These are phyloP conservation scores for Molossus alvarezi DNA, from an alignment of 2,797 vertebrate genomes.

Conservation along the genomic window DNA sequence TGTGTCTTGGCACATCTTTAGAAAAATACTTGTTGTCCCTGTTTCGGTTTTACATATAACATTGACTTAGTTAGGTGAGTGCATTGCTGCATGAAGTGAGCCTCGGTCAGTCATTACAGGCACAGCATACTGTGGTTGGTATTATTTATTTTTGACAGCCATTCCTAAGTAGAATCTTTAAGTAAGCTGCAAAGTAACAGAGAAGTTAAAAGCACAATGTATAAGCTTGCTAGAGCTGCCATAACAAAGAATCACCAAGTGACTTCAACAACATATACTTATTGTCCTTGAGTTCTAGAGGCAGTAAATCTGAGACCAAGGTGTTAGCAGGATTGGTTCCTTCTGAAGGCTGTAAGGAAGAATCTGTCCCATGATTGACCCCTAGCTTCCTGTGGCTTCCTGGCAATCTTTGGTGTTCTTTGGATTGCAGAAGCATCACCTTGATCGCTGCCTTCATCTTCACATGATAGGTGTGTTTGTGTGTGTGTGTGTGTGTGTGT, in stretches of 20 bases:
- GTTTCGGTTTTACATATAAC: background rate
- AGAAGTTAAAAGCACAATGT: background rate
- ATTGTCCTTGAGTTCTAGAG: background rate
- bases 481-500: background rate
- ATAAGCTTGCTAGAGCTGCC: background rate
- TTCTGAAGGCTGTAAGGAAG: background rate
- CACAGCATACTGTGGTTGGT: background rate
- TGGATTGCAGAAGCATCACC: background rate
- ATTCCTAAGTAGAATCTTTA: background rate
- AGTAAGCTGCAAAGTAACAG: background rate
- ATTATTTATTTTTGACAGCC: background rate
- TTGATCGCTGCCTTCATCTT: background rate
- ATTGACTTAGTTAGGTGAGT: conserved; percentile 19
- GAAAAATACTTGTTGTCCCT: conserved; percentile 20
- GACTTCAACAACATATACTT: background rate
- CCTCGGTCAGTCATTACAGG: background rate
- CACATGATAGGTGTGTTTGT: background rate
- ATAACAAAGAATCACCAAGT: background rate
- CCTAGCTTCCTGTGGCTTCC: background rate
- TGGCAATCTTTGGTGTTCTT: background rate
- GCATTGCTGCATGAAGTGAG: background rate
- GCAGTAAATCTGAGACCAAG: background rate
- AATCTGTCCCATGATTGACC: background rate
- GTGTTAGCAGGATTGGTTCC: background rate
- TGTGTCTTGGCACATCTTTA: background rate